Conservation (phyloP, 2,888 invertebrate species). For the Cacoxenus indagator region DNA sequence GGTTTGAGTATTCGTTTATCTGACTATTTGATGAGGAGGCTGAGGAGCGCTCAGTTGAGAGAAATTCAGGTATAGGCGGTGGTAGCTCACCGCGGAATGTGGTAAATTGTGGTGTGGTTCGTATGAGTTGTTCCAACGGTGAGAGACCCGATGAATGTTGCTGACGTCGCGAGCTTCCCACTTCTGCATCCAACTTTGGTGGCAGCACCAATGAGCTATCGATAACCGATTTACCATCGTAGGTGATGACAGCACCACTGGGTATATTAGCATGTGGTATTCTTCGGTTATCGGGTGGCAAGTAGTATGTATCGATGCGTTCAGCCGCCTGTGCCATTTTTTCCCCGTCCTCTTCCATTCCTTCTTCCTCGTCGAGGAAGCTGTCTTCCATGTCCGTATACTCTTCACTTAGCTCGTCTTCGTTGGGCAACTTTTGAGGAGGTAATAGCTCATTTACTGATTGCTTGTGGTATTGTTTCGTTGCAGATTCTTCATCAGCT, state of each 20-base stretch:
- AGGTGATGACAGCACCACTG: slow-evolving; percentile 78
- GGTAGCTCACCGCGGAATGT: slow-evolving; percentile 83
- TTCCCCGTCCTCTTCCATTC: slow-evolving; percentile 61
- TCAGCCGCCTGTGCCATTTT: slow-evolving; percentile 77
- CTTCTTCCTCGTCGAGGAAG: slow-evolving; percentile 18
- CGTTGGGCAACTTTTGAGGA: slow-evolving; percentile 4
- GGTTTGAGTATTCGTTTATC: slow-evolving; percentile 53
- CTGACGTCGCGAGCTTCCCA: slow-evolving; percentile 43
- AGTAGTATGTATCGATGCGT: slow-evolving; percentile 79
- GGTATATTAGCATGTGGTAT: slow-evolving; percentile 63
- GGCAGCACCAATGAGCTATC: slow-evolving; percentile 75
- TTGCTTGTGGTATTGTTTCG: background rate
- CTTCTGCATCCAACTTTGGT: slow-evolving; percentile 57
- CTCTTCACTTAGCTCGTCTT: slow-evolving; percentile 17
- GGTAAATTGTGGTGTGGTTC: slow-evolving; percentile 79
- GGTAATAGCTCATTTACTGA: background rate
- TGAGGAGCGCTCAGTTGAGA: slow-evolving; percentile 64
- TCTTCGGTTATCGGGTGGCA: slow-evolving; percentile 77
- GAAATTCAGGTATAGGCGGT: slow-evolving; percentile 72
- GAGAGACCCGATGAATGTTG: slow-evolving; percentile 62
- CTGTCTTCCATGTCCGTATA: slow-evolving; percentile 3
- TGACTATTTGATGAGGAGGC: slow-evolving; percentile 47
- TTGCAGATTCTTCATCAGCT: slow-evolving; percentile 6
- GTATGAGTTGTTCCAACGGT: slow-evolving; percentile 75
- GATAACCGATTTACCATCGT: slow-evolving; percentile 82